Conservation (phyloP, 2,797 vertebrate species). For the Diplodus puntazzo region DNA sequence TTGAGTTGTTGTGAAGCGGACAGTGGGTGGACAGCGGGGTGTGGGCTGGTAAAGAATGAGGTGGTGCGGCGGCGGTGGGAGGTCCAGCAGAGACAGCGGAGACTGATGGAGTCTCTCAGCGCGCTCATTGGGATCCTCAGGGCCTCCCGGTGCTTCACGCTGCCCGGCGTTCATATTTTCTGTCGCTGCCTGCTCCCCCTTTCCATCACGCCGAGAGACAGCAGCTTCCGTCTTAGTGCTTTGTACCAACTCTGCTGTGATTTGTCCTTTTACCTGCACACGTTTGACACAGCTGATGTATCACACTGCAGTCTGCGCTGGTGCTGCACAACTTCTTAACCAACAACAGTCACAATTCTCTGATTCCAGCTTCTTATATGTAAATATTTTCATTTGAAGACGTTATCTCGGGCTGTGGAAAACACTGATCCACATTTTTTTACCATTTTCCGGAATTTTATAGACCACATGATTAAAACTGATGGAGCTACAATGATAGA, state of each 20-base stretch:
- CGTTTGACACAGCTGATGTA: constrained; percentile 15
- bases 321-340: too few species aligned
- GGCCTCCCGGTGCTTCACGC: constrained; percentile 29
- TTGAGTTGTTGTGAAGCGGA: constrained; percentile 38
- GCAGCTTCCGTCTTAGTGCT: background rate
- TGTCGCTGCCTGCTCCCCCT: background rate
- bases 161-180: constrained; percentile 9
- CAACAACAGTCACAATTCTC: too few species aligned
- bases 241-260: background rate
- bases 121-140: constrained; percentile 28
- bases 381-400: too few species aligned
- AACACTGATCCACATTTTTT: too few species aligned
- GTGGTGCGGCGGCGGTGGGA: constrained; percentile 47
- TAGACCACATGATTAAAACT: too few species aligned
- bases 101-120: constrained; percentile 54
- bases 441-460: too few species aligned
- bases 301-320: too few species aligned
- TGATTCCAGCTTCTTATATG: too few species aligned
- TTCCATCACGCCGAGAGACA: background rate
- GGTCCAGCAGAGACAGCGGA: constrained; percentile 39
- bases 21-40: constrained; percentile 56
- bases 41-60: constrained; percentile 48
- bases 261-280: background rate
- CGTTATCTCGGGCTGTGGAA: too few species aligned
- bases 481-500: too few species aligned